These are phyloP conservation scores for Hymenochirus boettgeri DNA, from an alignment of 2,113 vertebrate genomes.

Conservation along the genomic window DNA sequence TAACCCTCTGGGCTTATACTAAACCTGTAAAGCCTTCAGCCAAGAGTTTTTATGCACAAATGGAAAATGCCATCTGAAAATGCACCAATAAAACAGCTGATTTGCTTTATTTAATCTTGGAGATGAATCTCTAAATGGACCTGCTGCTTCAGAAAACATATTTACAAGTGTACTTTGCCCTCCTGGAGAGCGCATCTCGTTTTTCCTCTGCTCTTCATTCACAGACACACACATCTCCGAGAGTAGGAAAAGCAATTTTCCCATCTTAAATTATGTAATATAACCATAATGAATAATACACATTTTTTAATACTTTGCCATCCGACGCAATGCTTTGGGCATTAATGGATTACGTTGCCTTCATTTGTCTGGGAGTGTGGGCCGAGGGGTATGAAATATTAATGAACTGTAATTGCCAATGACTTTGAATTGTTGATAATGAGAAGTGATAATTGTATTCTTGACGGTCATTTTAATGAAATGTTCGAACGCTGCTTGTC, in stretches of 20 bases:
- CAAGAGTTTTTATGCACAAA: no score
- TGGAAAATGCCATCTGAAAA: no score
- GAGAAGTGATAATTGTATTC: constrained; percentile 46
- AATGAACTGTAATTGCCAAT: constrained; percentile 53
- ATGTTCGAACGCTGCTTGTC: background rate
- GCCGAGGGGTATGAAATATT: constrained; percentile 52
- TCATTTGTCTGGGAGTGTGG: background rate
- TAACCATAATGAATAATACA: constrained; percentile 32
- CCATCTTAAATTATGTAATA: constrained; percentile 36
- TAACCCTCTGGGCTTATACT: no score
- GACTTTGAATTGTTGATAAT: constrained; percentile 51
- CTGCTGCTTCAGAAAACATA: background rate
- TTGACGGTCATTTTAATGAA: constrained; percentile 49
- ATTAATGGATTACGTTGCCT: constrained; percentile 43
- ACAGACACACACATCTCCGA: background rate
- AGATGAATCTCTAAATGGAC: background rate
- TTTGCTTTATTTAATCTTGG: background rate
- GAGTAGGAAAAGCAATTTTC: constrained; percentile 20
- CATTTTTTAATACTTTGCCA: constrained; percentile 30
- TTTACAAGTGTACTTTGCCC: background rate
- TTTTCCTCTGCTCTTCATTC: background rate
- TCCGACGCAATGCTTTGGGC: constrained; percentile 37
- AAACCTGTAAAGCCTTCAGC: no score
- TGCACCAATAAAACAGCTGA: background rate
- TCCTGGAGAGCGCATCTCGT: background rate